Conservation (phyloP, 2,113 vertebrate genomes). For the Onychostruthus taczanowskii region DNA sequence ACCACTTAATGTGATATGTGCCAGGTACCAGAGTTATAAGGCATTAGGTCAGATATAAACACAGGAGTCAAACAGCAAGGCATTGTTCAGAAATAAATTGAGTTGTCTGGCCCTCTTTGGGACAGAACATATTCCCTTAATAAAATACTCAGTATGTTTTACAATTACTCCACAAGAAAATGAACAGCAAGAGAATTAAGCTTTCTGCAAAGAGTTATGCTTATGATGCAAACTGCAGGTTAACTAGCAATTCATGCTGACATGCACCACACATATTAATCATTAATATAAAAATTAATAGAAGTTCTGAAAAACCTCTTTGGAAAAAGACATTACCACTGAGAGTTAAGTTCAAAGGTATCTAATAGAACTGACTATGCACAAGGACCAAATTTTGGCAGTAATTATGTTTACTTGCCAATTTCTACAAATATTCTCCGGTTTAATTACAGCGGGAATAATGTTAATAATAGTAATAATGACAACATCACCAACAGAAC, state of each 20-base stretch:
- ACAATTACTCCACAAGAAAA: neutral
- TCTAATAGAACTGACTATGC: neutral
- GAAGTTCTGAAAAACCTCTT: neutral
- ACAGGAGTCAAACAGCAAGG: neutral
- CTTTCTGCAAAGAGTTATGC: neutral
- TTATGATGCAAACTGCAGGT: slow-evolving; percentile 27
- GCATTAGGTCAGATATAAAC: slow-evolving; percentile 10
- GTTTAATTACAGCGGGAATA: neutral
- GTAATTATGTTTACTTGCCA: neutral
- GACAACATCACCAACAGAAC: neutral
- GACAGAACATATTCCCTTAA: neutral
- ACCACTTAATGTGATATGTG: neutral
- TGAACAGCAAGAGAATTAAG: neutral
- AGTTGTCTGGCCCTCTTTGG: neutral
- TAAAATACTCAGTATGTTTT: slow-evolving; percentile 17
- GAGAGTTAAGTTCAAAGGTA: neutral
- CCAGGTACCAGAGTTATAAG: neutral
- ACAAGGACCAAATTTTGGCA: neutral
- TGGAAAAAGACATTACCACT: neutral
- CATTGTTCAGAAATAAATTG: slow-evolving; percentile 1
- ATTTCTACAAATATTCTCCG: neutral
- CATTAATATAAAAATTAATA: neutral
- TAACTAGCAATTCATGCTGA: neutral
- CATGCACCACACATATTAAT: neutral
- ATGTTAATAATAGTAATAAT: neutral